These are phyloP conservation scores for Danio aesculapii DNA, from an alignment of 2,797 vertebrate genomes.

Conservation along the genomic window DNA sequence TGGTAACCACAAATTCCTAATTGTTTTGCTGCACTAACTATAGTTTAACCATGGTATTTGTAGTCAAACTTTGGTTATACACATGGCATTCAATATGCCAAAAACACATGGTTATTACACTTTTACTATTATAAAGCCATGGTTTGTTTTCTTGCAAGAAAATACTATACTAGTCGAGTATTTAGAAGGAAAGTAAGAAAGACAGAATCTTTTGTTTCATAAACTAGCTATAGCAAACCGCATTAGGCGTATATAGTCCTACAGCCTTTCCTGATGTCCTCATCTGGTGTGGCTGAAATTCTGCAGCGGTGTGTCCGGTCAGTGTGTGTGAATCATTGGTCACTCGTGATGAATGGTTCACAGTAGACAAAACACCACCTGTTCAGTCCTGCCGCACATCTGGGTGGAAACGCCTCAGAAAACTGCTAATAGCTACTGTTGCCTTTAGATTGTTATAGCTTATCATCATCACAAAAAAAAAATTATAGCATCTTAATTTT, in stretches of 20 bases:
- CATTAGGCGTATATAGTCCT: background rate
- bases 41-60: too few relatives aligned
- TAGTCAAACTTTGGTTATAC: too few relatives aligned
- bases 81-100: too few relatives aligned
- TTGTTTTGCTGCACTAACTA: too few relatives aligned
- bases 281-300: background rate
- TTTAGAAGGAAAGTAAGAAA: background rate
- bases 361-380: constrained; percentile 39
- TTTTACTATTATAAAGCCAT: too few relatives aligned
- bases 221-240: background rate
- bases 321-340: constrained; percentile 26
- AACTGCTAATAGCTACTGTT: background rate
- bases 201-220: background rate
- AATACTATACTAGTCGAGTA: too few relatives aligned
- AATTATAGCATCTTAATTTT: too few relatives aligned
- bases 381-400: constrained; percentile 18
- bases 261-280: background rate
- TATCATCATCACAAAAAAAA: background rate
- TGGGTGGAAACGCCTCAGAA: constrained; percentile 9
- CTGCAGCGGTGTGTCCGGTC: constrained; percentile 33
- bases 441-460: background rate
- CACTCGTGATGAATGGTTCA: constrained; percentile 27
- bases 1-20: too few relatives aligned
- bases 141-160: background rate
- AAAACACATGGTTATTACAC: background rate